Evolutionary conservation across 1,140 invertebrate genomes (phyloP), one percentile per base, ranked within the genome.

Genomic region (Dryas iulia): DNA sequence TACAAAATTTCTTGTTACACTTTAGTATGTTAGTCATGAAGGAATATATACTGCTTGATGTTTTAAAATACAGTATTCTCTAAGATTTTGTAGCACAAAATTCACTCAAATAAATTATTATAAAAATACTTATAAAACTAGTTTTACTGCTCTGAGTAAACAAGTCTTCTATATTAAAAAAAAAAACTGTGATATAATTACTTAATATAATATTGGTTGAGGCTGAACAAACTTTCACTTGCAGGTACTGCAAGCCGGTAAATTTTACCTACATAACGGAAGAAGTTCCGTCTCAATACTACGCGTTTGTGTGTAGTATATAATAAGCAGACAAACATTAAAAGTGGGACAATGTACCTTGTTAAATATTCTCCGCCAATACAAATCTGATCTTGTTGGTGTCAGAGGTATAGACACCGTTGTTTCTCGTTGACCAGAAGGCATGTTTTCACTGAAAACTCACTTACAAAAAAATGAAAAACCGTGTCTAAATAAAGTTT

Each of bases 301-400:
- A 47, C 39, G 14, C 39, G 18, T n/a, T 7, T 47, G 21, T 47
- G 21, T 47, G 39, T 47, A 10, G 39, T 47, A 47, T 47, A 47
- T 47, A 47, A 47, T 59, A 52, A 59, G 39, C 24, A 14, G 25
- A 2, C 56, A 64, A 59, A 47, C 25, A 63, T 31, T 58, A 52
- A 66, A 65, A 68, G 39, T 66, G 59, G 63, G 25, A 66, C 58
- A 65, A 52, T 25, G 31, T 82, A 92, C 90, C 82, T 90, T 91
- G 62, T 87, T 85, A 73, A 92, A 92, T 72, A 92, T 89, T 75
- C 84, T 81, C 62, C 86, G 75, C 90, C 90, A 92, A 73, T 91
- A 90, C 54, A 86, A 77, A 81, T 88, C 86, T 18, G 90, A 89
- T 72, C 87, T 75, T 4, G 86, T 88, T n/a, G 84, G 87, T 39